These are phyloP conservation scores for Oithona nana DNA, from an alignment of 2,888 invertebrate genomes.

Conservation along the genomic window DNA sequence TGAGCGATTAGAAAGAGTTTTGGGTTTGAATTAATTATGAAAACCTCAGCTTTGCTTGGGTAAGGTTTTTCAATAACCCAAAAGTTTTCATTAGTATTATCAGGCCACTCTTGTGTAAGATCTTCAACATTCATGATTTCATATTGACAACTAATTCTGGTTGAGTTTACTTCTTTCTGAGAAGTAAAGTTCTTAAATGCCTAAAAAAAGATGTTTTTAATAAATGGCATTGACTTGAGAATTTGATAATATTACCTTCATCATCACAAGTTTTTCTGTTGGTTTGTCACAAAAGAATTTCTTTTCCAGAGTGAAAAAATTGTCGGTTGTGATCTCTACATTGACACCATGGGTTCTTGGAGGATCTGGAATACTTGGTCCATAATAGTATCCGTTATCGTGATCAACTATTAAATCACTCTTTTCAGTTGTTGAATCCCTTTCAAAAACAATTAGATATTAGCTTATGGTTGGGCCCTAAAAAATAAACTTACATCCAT, in stretches of 20 bases:
- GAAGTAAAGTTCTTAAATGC: too few species aligned
- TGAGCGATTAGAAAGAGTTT: not conserved
- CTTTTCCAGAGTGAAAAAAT: not conserved
- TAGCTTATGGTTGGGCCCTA: not conserved
- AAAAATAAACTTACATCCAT: not conserved
- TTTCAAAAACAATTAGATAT: not conserved
- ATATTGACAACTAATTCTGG: not conserved
- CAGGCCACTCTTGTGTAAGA: not conserved
- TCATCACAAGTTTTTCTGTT: not conserved
- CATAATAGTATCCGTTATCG: not conserved
- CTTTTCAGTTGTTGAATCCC: not conserved
- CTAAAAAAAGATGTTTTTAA: too few species aligned
- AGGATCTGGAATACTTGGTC: not conserved
- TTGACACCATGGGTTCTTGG: not conserved
- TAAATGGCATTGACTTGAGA: too few species aligned
- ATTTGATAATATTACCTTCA: too few species aligned
- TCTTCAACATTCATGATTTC: not conserved
- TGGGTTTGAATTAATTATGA: not conserved
- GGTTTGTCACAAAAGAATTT: not conserved
- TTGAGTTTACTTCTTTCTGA: too few species aligned
- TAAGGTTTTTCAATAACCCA: not conserved
- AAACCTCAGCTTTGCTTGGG: not conserved
- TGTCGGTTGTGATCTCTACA: not conserved
- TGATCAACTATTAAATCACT: not conserved
- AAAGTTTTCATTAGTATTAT: not conserved